Base-by-base conservation (phyloP, 2,797 vertebrate genomes). In the Tiaroga cobitis region DNA sequence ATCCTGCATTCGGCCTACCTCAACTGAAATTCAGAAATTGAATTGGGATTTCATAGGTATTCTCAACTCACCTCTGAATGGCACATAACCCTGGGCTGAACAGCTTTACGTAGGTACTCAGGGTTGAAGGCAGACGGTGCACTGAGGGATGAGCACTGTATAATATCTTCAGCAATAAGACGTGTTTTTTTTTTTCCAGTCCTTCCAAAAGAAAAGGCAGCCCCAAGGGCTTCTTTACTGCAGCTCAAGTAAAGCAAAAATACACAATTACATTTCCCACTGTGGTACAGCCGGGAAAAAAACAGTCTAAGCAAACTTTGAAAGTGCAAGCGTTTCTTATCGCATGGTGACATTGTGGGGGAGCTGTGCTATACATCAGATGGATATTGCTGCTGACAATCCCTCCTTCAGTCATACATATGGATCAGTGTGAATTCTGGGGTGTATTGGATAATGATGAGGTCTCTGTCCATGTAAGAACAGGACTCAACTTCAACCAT, bases 101-200 rank as follows among this genome's bases (percentile, higher is more conserved):
- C 41, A 73, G 26, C 41, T 82, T 73, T 46, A 59, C 19, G 39
- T 61, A n/a, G 51, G 69, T 73, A 69, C 59, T 59, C 59, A 79
- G 77, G 32, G 43, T 15, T 81, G 69, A 73, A 73, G n/a, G 9
- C 39, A 61, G 54, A 49, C 51, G 2, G n/a, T 49, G 26, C 81
- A 37, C 37, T n/a, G 59, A 74, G 59, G 32, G 41, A 82, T 63
- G 39, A 82, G 43, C 24, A 6, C 54, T 63, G 56, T 74, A 65
- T 82, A 82, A 46, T 74, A 82, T 82, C 41, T 43, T 26, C 75
- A 82, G 69, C 80, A 61, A 43, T 72, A 82, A 70, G 49, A 81
- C 56, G 37, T 61, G 37, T 9, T 2, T 16, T 11, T 34, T 34
- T 34, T 56, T 70, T 24, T 32, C 24, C 51, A 26, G 68, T 59